A percentile compares a stretch with the other conserved stretches of the same genome.
Evolutionary conservation across 1,140 invertebrate species (phyloP).

Genomic region (Amphibalanus amphitrite): DNA sequence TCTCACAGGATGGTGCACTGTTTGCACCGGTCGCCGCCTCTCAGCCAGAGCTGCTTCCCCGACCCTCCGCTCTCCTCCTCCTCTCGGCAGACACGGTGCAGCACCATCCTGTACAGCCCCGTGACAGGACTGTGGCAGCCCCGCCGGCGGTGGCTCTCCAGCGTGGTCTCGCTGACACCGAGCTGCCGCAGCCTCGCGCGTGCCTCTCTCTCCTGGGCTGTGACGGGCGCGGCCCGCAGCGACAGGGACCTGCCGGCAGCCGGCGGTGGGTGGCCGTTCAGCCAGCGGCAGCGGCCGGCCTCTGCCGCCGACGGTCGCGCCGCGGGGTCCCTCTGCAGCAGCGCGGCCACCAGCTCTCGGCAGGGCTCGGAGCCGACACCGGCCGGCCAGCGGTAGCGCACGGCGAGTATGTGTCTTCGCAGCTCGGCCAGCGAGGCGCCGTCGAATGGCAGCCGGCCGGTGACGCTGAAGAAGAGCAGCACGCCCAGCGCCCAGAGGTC

Average conservation of each 20-base stretch:
- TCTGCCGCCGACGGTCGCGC: neutral
- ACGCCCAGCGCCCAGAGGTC: conserved; percentile 74
- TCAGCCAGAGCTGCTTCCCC: too few relatives aligned
- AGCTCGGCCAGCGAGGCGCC: conserved; percentile 13
- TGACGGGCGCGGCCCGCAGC: neutral
- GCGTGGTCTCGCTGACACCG: neutral
- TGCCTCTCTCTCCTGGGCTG: neutral
- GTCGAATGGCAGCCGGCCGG: conserved; percentile 46
- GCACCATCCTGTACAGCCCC: neutral
- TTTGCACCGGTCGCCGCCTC: too few relatives aligned
- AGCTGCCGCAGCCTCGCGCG: neutral
- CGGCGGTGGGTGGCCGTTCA: neutral
- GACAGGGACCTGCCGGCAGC: neutral
- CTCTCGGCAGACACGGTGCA: neutral
- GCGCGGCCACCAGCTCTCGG: conserved; percentile 7
- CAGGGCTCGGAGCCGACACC: neutral
- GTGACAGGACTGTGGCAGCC: neutral
- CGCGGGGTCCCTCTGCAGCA: neutral
- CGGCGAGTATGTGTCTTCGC: conserved; percentile 15
- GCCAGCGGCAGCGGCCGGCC: neutral
- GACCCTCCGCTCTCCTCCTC: neutral
- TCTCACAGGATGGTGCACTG: too few relatives aligned
- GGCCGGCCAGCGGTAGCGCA: conserved; percentile 9
- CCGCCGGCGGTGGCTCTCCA: neutral
- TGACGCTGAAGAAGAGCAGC: conserved; percentile 59